A percentile compares a stretch with the other conserved stretches of the same genome.
phyloP scores from a whole-genome alignment of 2,113 vertebrate genomes.

The Nicator chloris region DNA sequence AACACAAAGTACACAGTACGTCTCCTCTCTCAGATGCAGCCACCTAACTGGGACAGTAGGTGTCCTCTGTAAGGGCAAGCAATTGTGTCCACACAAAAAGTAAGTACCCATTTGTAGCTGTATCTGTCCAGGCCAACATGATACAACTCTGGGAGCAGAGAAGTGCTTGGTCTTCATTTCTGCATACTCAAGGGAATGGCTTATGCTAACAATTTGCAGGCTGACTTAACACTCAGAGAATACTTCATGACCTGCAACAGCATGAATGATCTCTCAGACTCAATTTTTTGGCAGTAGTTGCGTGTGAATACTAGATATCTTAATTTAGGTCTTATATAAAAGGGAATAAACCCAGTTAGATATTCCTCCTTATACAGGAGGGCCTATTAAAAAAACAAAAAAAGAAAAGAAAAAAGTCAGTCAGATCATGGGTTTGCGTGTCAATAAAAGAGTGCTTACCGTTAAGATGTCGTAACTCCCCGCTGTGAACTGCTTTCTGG shows the following conservation, averaged over 20 bases:
- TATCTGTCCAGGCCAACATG: neutral
- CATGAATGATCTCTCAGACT: neutral
- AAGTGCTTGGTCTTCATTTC: neutral
- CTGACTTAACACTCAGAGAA: neutral
- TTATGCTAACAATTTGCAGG: neutral
- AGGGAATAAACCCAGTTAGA: neutral
- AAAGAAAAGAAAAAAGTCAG: neutral
- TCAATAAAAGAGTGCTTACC: slow-evolving; percentile 69
- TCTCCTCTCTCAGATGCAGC: neutral
- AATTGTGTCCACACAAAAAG: neutral
- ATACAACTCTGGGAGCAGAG: neutral
- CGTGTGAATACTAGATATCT: neutral
- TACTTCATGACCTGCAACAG: neutral
- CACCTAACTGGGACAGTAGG: neutral
- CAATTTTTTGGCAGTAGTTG: neutral
- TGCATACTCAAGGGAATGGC: neutral
- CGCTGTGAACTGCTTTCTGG: slow-evolving; percentile 90
- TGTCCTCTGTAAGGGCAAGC: neutral
- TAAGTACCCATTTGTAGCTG: neutral
- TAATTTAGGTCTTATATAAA: neutral
- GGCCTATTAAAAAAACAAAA: neutral
- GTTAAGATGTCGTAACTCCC: slow-evolving; percentile 96
- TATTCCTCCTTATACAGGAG: neutral
- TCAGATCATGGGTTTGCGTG: neutral
- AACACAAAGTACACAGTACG: neutral